phyloP scores from a whole-genome alignment of 2,113 vertebrate species.

The Geococcyx californianus region DNA sequence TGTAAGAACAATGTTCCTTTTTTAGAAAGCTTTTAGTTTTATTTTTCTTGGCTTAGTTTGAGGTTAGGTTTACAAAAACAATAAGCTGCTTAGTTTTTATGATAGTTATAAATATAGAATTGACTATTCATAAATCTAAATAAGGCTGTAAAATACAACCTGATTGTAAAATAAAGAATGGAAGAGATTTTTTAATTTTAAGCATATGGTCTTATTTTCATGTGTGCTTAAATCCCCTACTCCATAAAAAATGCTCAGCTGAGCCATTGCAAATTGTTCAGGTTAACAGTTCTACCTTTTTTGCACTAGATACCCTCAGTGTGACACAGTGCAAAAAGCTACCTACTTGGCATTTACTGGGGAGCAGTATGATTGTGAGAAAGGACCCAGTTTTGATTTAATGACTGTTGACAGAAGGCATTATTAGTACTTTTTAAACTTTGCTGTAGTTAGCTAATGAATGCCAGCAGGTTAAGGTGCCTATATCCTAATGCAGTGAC shows the following conservation, averaged over 20 bases:
- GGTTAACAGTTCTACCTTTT: not conserved
- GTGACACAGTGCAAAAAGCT: not conserved
- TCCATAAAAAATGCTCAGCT: not conserved
- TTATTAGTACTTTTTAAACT: not conserved
- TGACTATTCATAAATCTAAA: slow-evolving; percentile 61
- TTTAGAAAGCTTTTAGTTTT: slow-evolving; percentile 34
- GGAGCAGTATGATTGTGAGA: not conserved
- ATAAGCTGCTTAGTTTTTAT: slow-evolving; percentile 49
- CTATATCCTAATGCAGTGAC: not conserved
- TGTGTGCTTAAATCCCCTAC: not conserved
- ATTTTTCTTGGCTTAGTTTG: slow-evolving; percentile 40
- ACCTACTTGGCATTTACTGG: not conserved
- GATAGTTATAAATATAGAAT: slow-evolving; percentile 40
- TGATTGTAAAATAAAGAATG: slow-evolving; percentile 30
- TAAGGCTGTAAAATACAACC: slow-evolving; percentile 45
- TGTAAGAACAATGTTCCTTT: not conserved
- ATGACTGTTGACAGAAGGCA: not conserved
- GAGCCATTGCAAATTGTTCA: not conserved
- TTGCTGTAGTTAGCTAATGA: not conserved
- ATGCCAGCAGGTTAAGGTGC: not conserved
- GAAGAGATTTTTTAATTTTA: not conserved
- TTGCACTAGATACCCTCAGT: not conserved
- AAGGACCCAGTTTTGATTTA: not conserved
- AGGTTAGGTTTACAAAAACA: slow-evolving; percentile 51
- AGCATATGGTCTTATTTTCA: not conserved